Evolutionary conservation across 1,140 invertebrate genomes (phyloP).

Genomic region (Stegodyphus mimosarum): DNA sequence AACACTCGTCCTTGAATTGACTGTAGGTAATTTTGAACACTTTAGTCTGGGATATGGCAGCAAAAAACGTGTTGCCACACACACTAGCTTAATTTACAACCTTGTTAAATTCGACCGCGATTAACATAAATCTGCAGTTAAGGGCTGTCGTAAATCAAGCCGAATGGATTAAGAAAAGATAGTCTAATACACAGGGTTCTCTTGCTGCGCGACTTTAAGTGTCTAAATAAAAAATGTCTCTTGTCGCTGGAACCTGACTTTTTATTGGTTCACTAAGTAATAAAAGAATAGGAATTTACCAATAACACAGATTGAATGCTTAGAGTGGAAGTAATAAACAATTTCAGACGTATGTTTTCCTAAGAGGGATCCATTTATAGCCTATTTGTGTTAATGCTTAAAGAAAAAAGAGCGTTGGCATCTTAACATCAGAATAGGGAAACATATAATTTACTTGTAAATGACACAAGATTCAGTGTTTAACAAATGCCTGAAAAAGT

Average conservation of each 20-base stretch:
- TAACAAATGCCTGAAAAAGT: no score
- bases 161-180: constrained; percentile 16
- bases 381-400: no score
- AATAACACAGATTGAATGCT: constrained; percentile 8
- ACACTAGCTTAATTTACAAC: constrained; percentile 41
- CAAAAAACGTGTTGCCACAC: constrained; percentile 43
- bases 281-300: constrained; percentile 13
- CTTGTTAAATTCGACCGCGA: constrained; percentile 40
- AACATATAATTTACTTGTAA: no score
- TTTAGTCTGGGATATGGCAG: constrained; percentile 2
- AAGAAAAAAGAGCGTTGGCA: no score
- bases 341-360: no score
- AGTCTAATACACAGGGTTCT: background rate
- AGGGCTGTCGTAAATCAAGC: constrained; percentile 16
- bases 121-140: constrained; percentile 39
- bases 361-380: no score
- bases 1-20: background rate
- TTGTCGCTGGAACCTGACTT: background rate
- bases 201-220: no score
- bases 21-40: background rate
- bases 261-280: background rate
- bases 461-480: no score
- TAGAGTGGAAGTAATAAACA: background rate
- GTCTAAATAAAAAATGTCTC: background rate
- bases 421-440: no score